Base-by-base conservation (phyloP, 1,140 invertebrate species). In the Dryas iulia region DNA sequence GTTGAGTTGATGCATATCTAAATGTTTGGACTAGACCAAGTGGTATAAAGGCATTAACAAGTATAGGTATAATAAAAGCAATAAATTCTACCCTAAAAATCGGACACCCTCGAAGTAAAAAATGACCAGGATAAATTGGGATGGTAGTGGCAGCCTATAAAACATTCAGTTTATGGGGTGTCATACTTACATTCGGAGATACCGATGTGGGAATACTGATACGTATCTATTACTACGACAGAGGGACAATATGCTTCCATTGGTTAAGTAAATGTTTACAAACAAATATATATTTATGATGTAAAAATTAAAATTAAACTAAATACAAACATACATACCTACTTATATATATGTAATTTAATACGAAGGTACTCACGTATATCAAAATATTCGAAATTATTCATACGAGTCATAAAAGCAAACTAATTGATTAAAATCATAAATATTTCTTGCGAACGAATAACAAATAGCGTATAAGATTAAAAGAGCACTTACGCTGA, bases 81-180 rank as follows among this genome's bases (percentile, higher is more conserved):
- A 87, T 90, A 88, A 89, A 87, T 87, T 87, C 78, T 77, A 80
- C 89, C 87, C 89, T 81, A 79, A 87, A 58, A 86, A 84, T 84
- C 83, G 86, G 81, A 86, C 84, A 87, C 87, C 89, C 89, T 87
- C 83, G 80, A 83, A 79, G 76, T 84, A 87, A 91, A 91, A 90
- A 91, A 90, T 91, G 87, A 90, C 87, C 87, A 90, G 84, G 83
- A 89, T 91, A 91, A 90, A 91, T 91, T 91, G 87, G 87, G 81
- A 90, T 86, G 80, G 79, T 73, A 82, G 84, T 90, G 81, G 82
- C 80, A 84, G 79, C 77, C 87, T 79, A 91, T 90, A 90, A 91
- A 89, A 87, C 84, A 89, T 86, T 89, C 86, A 84, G 78, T 91
- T 91, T 91, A 91, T 90, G 83, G 86, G 84, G 87, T 91, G 89